Evolutionary conservation across 2,888 invertebrate genomes (phyloP).

Genomic region (Ormyrus nitidulus): DNA sequence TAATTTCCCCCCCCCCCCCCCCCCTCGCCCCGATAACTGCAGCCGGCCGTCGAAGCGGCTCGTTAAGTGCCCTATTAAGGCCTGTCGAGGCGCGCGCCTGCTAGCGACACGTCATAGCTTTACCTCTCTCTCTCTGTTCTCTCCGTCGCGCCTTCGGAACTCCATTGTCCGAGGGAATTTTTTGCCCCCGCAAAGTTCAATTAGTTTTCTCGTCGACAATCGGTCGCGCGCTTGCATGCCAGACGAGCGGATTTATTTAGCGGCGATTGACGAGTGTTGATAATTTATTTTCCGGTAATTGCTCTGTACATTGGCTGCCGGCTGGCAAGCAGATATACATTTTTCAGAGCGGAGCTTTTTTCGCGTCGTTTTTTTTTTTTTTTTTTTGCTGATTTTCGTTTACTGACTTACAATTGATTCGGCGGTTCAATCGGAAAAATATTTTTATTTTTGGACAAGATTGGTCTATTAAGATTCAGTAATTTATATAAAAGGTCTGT

Average conservation of each 20-base stretch:
- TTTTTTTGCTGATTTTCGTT: no score
- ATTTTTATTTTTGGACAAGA: no score
- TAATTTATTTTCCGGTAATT: conserved; percentile 28
- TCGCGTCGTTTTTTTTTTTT: background rate
- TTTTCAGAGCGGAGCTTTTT: background rate
- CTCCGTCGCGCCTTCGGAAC: background rate
- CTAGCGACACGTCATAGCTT: conserved; percentile 35
- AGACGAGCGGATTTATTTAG: background rate
- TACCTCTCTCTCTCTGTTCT: background rate
- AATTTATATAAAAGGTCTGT: no score
- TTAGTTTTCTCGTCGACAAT: no score
- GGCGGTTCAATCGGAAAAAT: no score
- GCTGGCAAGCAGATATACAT: background rate
- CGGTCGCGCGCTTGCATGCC: no score
- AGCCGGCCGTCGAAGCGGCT: background rate
- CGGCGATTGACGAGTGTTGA: conserved; percentile 9
- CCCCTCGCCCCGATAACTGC: background rate
- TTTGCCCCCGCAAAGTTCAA: no score
- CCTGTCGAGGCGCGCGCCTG: conserved; percentile 22
- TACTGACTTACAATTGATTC: no score
- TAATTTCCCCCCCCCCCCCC: background rate
- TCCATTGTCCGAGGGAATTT: background rate
- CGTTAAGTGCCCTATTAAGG: conserved; percentile 46
- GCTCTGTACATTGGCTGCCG: background rate
- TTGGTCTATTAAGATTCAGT: no score